Percentiles rank a stretch among this genome's conserved stretches.
Evolutionary conservation across 2,888 invertebrate genomes (phyloP).

Genomic region (Eumacrocentrus americanus): DNA sequence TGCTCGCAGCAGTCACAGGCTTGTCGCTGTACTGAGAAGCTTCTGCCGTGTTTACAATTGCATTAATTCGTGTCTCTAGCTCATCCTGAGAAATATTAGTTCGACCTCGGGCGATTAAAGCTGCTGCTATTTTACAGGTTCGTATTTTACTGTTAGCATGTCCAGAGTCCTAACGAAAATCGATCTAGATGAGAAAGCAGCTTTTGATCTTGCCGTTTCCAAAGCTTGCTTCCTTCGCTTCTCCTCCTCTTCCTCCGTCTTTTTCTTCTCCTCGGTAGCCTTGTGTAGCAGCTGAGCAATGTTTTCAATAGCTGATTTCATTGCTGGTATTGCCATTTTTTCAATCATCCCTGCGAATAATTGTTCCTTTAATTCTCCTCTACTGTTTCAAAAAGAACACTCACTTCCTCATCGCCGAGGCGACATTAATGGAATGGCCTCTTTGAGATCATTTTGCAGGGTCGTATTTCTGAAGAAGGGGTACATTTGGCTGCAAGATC

Average conservation of each 20-base stretch:
- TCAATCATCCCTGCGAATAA: slow-evolving; percentile 73
- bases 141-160: slow-evolving; percentile 50
- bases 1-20: slow-evolving; percentile 64
- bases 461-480: slow-evolving; percentile 57
- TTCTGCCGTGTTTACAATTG: slow-evolving; percentile 76
- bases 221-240: slow-evolving; percentile 50
- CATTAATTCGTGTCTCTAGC: slow-evolving; percentile 78
- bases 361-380: slow-evolving; percentile 83
- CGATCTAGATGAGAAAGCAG: slow-evolving; percentile 37
- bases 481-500: slow-evolving; percentile 41
- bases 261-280: slow-evolving; percentile 65
- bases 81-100: slow-evolving; percentile 81
- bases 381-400: slow-evolving; percentile 81
- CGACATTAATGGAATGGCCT: slow-evolving; percentile 46
- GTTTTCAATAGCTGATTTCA: slow-evolving; percentile 76
- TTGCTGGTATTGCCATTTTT: slow-evolving; percentile 71
- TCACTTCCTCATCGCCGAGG: slow-evolving; percentile 73
- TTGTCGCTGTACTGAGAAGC: slow-evolving; percentile 65
- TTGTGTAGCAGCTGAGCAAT: slow-evolving; percentile 77
- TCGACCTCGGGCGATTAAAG: slow-evolving; percentile 79
- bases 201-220: slow-evolving; percentile 45
- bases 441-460: slow-evolving; percentile 55
- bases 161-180: slow-evolving; percentile 45
- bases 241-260: slow-evolving; percentile 57
- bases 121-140: slow-evolving; percentile 73